phyloP scores from a whole-genome alignment of 2,797 vertebrate species.

The Danio aesculapii region DNA sequence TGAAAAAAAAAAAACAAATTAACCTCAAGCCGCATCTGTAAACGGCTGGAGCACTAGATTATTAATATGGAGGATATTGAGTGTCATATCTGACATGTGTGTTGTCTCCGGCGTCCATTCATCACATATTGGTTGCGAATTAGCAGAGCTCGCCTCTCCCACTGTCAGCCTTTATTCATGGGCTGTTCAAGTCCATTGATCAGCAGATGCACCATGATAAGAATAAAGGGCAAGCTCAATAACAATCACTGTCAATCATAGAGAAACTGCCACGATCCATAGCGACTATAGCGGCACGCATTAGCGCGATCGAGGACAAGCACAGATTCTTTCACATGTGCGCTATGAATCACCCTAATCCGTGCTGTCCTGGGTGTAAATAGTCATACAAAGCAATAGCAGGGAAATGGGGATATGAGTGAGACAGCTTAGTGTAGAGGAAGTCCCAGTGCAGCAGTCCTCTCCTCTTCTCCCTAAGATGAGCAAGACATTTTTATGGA shows the following conservation, averaged over 20 bases:
- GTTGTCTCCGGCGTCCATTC: conserved; percentile 31
- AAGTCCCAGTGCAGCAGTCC: conserved; percentile 44
- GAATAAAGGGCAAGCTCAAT: conserved; percentile 61
- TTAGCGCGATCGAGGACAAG: conserved; percentile 38
- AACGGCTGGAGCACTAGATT: conserved; percentile 8
- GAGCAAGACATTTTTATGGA: conserved; percentile 49
- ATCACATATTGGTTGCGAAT: conserved; percentile 22
- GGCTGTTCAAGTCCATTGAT: conserved; percentile 57
- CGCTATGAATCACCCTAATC: conserved; percentile 54
- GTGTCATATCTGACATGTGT: conserved; percentile 49
- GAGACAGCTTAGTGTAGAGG: conserved; percentile 46
- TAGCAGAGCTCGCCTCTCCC: conserved; percentile 21
- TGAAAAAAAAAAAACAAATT: conserved; percentile 24
- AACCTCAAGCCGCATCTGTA: conserved; percentile 31
- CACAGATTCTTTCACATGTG: conserved; percentile 15
- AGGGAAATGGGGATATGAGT: conserved; percentile 49
- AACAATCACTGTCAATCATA: conserved; percentile 61
- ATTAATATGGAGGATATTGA: conserved; percentile 53
- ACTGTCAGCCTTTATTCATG: conserved; percentile 45
- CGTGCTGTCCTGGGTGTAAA: conserved; percentile 50
- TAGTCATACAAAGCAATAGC: conserved; percentile 39
- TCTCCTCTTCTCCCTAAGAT: conserved; percentile 31
- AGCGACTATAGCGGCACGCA: conserved; percentile 20
- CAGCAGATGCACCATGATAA: conserved; percentile 56
- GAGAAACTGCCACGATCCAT: conserved; percentile 48